Percentiles rank a stretch among this genome's conserved stretches.
phyloP scores from a whole-genome alignment of 92 coral and sea anemone genomes.

The Zoanthus sociatus region DNA sequence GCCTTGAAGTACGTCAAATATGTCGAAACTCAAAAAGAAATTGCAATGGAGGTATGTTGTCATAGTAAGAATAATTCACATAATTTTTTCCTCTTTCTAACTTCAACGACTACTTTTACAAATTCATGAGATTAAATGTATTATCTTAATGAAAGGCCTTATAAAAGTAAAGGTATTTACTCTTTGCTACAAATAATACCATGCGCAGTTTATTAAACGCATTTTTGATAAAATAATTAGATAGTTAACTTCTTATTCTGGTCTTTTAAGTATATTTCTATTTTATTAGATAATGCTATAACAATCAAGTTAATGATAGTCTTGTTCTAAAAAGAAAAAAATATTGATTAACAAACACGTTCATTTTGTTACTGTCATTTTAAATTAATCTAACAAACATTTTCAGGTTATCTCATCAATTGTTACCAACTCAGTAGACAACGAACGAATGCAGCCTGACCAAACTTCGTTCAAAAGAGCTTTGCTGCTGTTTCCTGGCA shows the following conservation, averaged over 20 bases:
- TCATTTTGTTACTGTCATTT: background rate
- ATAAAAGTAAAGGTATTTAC: too few species aligned
- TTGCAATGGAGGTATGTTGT: constrained; percentile 58
- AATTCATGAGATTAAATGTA: too few species aligned
- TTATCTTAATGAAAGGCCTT: too few species aligned
- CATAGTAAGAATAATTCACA: background rate
- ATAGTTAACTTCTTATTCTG: background rate
- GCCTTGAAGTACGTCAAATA: constrained; percentile 46
- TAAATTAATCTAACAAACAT: background rate
- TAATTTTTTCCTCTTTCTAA: background rate
- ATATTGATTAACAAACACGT: background rate
- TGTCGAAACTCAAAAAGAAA: constrained; percentile 56
- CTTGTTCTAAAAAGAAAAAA: background rate
- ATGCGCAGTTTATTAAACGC: background rate
- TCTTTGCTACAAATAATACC: background rate
- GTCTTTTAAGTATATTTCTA: background rate
- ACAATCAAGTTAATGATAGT: background rate
- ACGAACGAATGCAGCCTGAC: background rate
- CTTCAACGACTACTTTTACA: too few species aligned
- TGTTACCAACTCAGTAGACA: background rate
- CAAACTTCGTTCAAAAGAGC: constrained; percentile 8
- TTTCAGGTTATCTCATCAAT: background rate
- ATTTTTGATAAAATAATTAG: background rate
- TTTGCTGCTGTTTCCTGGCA: constrained; percentile 36
- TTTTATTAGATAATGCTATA: background rate